Conservation (phyloP, 1,140 invertebrate genomes). For the Drosophila setifemur region DNA sequence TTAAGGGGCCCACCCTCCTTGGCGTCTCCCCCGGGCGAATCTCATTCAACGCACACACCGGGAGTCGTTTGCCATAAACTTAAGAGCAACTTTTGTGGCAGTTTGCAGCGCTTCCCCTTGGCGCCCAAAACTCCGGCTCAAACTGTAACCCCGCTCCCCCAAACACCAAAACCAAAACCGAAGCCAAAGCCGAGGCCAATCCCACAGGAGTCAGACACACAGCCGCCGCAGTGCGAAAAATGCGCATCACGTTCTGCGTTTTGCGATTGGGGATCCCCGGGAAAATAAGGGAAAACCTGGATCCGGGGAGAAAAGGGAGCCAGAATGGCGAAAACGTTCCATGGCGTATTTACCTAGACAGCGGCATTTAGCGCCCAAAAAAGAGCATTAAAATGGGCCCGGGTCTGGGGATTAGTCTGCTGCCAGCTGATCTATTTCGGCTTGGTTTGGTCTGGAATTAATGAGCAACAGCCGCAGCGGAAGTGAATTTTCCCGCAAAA, state of each 20-base stretch:
- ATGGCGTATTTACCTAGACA: conserved; percentile 64
- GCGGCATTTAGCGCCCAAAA: conserved; percentile 53
- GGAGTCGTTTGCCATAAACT: conserved; percentile 59
- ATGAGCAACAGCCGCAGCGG: conserved; percentile 21
- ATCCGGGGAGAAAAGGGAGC: conserved; percentile 2
- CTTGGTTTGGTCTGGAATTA: conserved; percentile 30
- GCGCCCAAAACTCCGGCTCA: conserved; percentile 1
- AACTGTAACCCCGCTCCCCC: conserved; percentile 11
- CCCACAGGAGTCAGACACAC: conserved; percentile 19
- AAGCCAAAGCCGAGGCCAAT: conserved; percentile 3
- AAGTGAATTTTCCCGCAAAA: background rate
- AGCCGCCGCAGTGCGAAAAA: conserved; percentile 67
- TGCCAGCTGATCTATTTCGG: background rate
- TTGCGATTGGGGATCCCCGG: conserved; percentile 51
- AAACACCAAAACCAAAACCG: conserved; percentile 12
- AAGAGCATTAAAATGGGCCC: conserved; percentile 44
- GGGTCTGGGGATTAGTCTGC: conserved; percentile 11
- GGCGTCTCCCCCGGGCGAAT: conserved; percentile 3
- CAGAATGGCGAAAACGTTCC: conserved; percentile 40
- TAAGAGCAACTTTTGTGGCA: conserved; percentile 66
- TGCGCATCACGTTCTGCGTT: conserved; percentile 77
- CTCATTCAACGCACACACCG: background rate
- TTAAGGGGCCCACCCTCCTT: conserved; percentile 43
- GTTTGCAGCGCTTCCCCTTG: conserved; percentile 1
- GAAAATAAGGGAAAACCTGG: background rate